Evolutionary conservation across 1,140 invertebrate species (phyloP), one percentile per base, ranked within the genome.

Genomic region (Panulirus ornatus): DNA sequence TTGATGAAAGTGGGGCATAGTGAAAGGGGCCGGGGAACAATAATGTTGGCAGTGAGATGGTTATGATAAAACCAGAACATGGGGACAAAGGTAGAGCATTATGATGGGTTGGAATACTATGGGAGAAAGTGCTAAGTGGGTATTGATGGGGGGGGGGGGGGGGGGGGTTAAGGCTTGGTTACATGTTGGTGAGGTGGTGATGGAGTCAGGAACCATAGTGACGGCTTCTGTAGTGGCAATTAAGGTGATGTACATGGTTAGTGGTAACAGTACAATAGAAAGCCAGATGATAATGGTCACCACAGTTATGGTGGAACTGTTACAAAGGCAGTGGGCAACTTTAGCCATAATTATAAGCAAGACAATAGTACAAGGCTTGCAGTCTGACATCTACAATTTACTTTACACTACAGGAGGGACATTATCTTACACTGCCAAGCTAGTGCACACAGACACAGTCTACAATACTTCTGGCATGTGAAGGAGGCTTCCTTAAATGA

Each of bases 281-380:
- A n/a, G n/a, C n/a, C n/a, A n/a, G n/a, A n/a, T n/a, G n/a, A n/a
- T n/a, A 47, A 47, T 47, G 14, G 44, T 11, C 44, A 47, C 44
- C 22, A 66, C 3, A 27, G 22, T 27, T 30, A 58, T 58, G 51
- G 51, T 19, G 16, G 51, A 58, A 58, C 16, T 58, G 16, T 66
- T 66, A 66, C 30, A 30, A 66, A 30, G 58, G 58, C 58, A 66
- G 58, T 66, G n/a, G 58, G 30, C n/a, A 66, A 27, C 3, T 27
- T 66, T 66, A 66, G 30, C n/a, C 3, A 66, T 66, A 27, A n/a
- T n/a, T n/a, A 30, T 66, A 66, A 66, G 58, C 58, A 66, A 66
- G 58, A 66, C 58, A 66, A 27, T 22, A 27, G n/a, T 27, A 66
- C 3, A 19, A 66, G 58, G 58, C n/a, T 66, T 66, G 6, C 27